These are phyloP conservation scores for Bubo bubo DNA, from an alignment of 2,113 vertebrate genomes.

Conservation along the genomic window DNA sequence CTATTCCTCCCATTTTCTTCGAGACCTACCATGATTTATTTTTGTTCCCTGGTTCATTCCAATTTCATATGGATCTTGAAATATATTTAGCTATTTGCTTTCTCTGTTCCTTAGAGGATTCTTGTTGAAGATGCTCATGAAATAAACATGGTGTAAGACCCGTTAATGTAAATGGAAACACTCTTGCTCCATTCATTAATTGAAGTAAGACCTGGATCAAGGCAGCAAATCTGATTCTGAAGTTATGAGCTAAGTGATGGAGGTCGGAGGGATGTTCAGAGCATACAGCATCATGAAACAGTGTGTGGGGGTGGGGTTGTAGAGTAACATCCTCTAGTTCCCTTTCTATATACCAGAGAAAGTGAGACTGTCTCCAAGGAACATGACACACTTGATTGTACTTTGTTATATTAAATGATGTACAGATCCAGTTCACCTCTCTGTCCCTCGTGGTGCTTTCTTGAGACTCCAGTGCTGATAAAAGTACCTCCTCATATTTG, in stretches of 20 bases:
- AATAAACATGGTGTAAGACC: neutral
- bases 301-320: fast-evolving
- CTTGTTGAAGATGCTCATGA: neutral
- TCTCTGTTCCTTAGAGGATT: neutral
- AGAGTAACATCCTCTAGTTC: neutral
- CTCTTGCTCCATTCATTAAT: neutral
- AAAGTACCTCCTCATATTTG: neutral
- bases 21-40: neutral
- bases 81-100: neutral
- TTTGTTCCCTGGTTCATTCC: neutral
- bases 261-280: neutral
- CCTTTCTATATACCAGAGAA: neutral
- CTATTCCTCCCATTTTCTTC: neutral
- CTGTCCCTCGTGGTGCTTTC: neutral
- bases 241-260: neutral
- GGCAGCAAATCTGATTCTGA: neutral
- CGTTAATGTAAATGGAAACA: neutral
- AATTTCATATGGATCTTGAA: neutral
- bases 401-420: neutral
- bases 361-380: neutral
- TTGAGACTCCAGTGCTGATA: neutral
- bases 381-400: fast-evolving
- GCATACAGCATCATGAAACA: neutral
- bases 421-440: neutral
- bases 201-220: neutral